A percentile compares a stretch with the other conserved stretches of the same genome.
These are phyloP conservation scores for Botia almorhae DNA, from an alignment of 2,797 vertebrate species.

Conservation along the genomic window DNA sequence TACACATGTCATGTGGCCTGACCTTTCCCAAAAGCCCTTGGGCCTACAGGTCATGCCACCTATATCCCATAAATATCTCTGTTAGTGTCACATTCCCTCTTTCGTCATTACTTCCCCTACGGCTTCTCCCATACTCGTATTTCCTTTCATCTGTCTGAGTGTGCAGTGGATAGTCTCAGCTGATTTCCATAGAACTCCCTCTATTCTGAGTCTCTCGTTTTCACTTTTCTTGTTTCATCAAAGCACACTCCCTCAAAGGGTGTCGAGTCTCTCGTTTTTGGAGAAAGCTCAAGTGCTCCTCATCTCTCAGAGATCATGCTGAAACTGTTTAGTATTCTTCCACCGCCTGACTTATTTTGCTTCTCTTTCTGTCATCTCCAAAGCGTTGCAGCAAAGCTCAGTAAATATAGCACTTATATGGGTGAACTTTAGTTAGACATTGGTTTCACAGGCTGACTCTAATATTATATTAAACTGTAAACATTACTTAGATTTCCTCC, in stretches of 20 bases:
- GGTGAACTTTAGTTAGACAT: background rate
- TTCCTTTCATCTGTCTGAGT: slow-evolving; percentile 20
- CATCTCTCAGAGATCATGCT: background rate
- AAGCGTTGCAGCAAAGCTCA: background rate
- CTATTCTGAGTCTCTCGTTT: slow-evolving; percentile 5
- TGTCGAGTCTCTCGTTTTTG: slow-evolving; percentile 8
- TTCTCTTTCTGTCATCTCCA: background rate
- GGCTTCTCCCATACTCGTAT: background rate
- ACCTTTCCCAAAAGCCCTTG: slow-evolving; percentile 20
- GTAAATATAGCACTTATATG: background rate
- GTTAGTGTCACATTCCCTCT: slow-evolving; percentile 11
- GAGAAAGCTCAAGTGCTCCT: slow-evolving; percentile 29
- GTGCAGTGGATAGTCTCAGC: background rate
- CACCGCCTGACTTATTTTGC: slow-evolving; percentile 7
- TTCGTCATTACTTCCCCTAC: background rate
- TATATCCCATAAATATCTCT: background rate
- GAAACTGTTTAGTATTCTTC: slow-evolving; percentile 27
- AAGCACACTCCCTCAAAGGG: slow-evolving; percentile 10
- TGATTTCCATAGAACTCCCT: slow-evolving; percentile 19
- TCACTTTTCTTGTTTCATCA: slow-evolving; percentile 32
- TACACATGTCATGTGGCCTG: background rate
- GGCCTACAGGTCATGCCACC: slow-evolving; percentile 17
- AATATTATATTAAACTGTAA: background rate
- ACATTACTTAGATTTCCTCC: background rate
- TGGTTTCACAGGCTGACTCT: too few relatives aligned